Conservation (phyloP, 2,113 vertebrate species). For the Noctilio leporinus region DNA sequence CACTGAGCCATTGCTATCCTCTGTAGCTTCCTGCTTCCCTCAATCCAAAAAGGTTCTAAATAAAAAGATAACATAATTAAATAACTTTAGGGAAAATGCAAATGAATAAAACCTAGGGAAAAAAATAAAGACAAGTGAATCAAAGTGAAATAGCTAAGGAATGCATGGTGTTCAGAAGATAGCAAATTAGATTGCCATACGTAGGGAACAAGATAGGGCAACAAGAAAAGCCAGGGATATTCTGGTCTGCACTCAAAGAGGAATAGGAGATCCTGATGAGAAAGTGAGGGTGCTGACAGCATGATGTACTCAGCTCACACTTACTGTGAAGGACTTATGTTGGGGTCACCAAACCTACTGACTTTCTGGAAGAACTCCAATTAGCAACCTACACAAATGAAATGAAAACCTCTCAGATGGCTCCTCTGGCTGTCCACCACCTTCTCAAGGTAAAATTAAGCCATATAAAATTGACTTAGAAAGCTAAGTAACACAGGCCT, state of each 20-base stretch:
- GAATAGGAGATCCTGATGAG: neutral
- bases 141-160: slow-evolving; percentile 20
- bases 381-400: neutral
- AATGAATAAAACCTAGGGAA: slow-evolving; percentile 42
- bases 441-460: neutral
- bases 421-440: neutral
- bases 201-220: slow-evolving; percentile 28
- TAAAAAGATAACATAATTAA: slow-evolving; percentile 56
- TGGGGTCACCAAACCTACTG: neutral
- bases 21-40: slow-evolving; percentile 9
- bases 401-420: neutral
- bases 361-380: neutral
- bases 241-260: neutral
- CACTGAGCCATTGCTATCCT: slow-evolving; percentile 33
- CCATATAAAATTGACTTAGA: neutral
- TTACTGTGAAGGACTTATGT: neutral
- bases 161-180: neutral
- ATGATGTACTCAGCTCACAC: neutral
- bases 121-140: slow-evolving; percentile 53
- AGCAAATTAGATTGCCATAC: slow-evolving; percentile 33
- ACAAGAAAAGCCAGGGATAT: neutral
- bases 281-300: neutral
- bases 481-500: neutral
- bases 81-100: slow-evolving; percentile 54
- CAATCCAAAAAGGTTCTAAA: slow-evolving; percentile 45